Percentiles rank a stretch among this genome's conserved stretches.
phyloP scores from a whole-genome alignment of 2,888 invertebrate species.

The Exephanes ischioxanthus region DNA sequence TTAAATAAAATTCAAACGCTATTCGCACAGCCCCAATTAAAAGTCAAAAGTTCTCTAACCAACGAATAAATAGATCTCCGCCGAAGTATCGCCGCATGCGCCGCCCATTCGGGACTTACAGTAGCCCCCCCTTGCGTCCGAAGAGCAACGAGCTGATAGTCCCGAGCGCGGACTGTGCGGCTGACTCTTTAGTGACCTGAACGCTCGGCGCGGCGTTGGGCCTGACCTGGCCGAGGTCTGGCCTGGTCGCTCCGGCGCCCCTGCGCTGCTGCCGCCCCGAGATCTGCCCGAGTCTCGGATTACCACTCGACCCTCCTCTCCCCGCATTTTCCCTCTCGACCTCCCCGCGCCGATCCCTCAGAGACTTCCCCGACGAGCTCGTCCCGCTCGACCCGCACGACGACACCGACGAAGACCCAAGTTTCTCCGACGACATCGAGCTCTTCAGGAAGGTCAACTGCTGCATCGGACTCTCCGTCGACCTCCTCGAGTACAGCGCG shows the following conservation, averaged over 20 bases:
- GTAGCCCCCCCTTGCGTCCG: constrained; percentile 94
- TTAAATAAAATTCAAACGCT: too few species aligned
- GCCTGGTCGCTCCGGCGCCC: constrained; percentile 86
- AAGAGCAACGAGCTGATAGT: constrained; percentile 93
- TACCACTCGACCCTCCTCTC: constrained; percentile 87
- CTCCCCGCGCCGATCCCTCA: constrained; percentile 74
- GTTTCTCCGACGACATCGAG: constrained; percentile 82
- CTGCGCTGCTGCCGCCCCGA: constrained; percentile 85
- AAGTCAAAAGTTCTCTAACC: too few species aligned
- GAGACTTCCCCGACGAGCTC: constrained; percentile 59
- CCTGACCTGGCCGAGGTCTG: constrained; percentile 88
- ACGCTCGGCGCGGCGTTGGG: constrained; percentile 71
- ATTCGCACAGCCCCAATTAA: too few species aligned
- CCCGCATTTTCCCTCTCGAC: constrained; percentile 85
- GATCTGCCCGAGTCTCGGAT: constrained; percentile 82
- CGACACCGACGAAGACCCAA: constrained; percentile 75
- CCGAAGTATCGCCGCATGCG: too few species aligned
- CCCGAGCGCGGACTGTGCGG: constrained; percentile 88
- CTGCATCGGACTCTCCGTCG: constrained; percentile 92
- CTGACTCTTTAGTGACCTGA: constrained; percentile 79
- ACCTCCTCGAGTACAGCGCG: constrained; percentile 87
- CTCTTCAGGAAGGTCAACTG: constrained; percentile 91
- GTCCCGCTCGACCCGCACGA: constrained; percentile 72
- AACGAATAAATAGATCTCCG: too few species aligned
- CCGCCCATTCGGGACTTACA: constrained; percentile 84